These are phyloP conservation scores for Rhegmatorhina hoffmannsi DNA, from an alignment of 2,113 vertebrate species.

Conservation along the genomic window DNA sequence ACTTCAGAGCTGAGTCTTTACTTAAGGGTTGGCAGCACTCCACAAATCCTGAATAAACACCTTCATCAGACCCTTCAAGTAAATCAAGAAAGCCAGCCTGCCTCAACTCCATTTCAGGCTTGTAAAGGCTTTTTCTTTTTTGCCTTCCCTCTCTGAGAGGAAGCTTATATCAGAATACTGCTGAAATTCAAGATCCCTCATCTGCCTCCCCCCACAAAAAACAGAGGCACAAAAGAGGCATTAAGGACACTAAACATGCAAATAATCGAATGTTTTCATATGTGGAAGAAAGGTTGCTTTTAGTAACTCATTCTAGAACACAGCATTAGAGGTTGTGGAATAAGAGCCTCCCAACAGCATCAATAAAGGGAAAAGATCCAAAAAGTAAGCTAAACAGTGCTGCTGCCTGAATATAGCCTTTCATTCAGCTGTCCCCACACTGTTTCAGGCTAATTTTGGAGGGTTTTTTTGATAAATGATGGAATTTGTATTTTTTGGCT, in stretches of 20 bases:
- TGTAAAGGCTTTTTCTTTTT: constrained; percentile 37
- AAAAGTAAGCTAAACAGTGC: constrained; percentile 63
- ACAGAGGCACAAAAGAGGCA: constrained; percentile 50
- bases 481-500: constrained; percentile 61
- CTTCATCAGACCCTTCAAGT: background rate
- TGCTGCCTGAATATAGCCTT: constrained; percentile 67
- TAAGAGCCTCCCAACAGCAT: constrained; percentile 60
- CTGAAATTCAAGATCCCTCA: constrained; percentile 50
- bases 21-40: background rate
- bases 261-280: constrained; percentile 57
- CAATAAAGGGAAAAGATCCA: constrained; percentile 71
- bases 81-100: background rate
- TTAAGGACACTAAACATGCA: constrained; percentile 49
- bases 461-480: constrained; percentile 60
- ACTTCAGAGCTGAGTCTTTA: background rate
- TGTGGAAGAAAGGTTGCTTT: constrained; percentile 63
- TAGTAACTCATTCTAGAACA: constrained; percentile 68
- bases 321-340: constrained; percentile 60
- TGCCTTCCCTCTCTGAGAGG: background rate
- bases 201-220: background rate
- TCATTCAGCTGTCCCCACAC: constrained; percentile 51
- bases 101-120: background rate
- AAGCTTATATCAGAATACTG: constrained; percentile 52
- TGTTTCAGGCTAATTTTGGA: constrained; percentile 6
- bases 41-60: constrained; percentile 28